Evolutionary conservation across 1,140 invertebrate genomes (phyloP), one percentile per base, ranked within the genome.

Genomic region (Procambarus clarkii): DNA sequence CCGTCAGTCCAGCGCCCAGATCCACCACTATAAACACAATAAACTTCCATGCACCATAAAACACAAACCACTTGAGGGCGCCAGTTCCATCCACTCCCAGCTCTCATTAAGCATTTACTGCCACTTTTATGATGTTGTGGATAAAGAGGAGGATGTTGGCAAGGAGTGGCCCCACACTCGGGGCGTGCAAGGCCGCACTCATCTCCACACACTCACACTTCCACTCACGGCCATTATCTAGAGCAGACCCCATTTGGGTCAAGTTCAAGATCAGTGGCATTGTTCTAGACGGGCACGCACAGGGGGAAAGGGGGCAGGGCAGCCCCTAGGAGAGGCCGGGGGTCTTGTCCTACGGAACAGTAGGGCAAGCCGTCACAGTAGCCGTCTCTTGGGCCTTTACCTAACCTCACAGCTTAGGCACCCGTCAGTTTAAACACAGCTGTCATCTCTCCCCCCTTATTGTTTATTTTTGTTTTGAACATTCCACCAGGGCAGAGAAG

Each of bases 31-130:
- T 74, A 74, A 74, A 74, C 69, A 74, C 69, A 34, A 74, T 74
- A 74, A 74, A 74, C 69, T 74, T n/a, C 69, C 69, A 74, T 74
- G n/a, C n/a, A 74, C 69, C 69, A 81, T 81, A 81, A 81, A 81
- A 81, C 79, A 81, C 79, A 81, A 54, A 81, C 54, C 79, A 81
- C 79, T 81, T 54, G 48, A 81, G 48, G 79, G 79, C 79, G 15
- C 48, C 79, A 81, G 79, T 81, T 81, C 54, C 79, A 58, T 81
- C 79, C 79, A 54, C 46, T 81, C 79, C 79, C 79, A 81, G 34
- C 79, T 54, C 79, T 81, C 79, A 81, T 81, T 81, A 81, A 81
- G 54, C 79, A 81, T 81, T 81, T 81, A 81, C 79, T 54, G 79
- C 79, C 79, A 24, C 48, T 81, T 81, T 81, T 81, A 81, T 81